Conservation (phyloP, 2,113 vertebrate species). For the Oreotrochilus melanogaster region DNA sequence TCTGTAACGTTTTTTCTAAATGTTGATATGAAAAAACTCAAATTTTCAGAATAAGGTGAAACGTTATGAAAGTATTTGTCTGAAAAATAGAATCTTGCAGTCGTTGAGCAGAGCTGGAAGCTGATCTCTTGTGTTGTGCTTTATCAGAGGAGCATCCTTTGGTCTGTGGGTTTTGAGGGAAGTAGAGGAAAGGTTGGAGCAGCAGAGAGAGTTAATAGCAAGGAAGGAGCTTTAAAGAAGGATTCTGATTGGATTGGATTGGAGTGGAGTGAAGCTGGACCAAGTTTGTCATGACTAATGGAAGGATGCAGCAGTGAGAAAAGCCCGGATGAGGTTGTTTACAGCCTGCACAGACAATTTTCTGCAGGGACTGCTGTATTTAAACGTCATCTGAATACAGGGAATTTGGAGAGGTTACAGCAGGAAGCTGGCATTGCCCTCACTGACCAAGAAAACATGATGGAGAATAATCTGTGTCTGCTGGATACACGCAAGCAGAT, state of each 20-base stretch:
- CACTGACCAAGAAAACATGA: not conserved
- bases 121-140: not conserved
- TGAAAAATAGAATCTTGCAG: not conserved
- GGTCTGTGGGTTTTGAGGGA: not conserved
- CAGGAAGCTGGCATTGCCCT: not conserved
- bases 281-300: not conserved
- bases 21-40: not conserved
- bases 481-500: not conserved
- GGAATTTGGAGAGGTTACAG: not conserved
- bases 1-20: not conserved
- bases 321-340: constrained; percentile 5
- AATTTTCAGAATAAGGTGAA: not conserved
- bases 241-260: not conserved
- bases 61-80: not conserved
- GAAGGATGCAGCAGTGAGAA: not conserved
- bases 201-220: not conserved
- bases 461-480: not conserved
- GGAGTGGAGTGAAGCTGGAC: not conserved
- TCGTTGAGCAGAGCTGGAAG: not conserved
- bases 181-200: not conserved
- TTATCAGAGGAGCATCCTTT: not conserved
- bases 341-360: not conserved
- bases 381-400: not conserved
- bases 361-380: not conserved
- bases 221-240: not conserved